phyloP scores from a whole-genome alignment of 2,797 vertebrate species.

The Poeciliopsis presidionis region DNA sequence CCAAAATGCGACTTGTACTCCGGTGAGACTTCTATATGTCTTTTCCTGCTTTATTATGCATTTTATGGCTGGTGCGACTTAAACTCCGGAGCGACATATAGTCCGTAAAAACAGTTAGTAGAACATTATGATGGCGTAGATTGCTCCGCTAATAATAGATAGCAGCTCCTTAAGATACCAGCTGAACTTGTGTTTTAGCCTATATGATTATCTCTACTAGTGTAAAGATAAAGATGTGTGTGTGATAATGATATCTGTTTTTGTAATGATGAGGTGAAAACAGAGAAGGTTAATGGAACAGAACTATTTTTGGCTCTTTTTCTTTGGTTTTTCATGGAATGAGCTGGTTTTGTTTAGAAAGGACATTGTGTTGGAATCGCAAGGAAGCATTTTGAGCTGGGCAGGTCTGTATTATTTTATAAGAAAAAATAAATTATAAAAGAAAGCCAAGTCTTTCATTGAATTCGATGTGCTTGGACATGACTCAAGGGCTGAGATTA shows the following conservation, averaged over 20 bases:
- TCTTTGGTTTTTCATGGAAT: background rate
- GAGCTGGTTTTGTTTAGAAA: background rate
- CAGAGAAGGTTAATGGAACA: constrained; percentile 50
- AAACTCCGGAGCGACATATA: too few species aligned
- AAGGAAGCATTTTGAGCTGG: too few species aligned
- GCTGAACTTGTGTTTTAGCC: constrained; percentile 41
- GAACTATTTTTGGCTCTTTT: background rate
- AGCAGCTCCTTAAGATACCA: constrained; percentile 2
- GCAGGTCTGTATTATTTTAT: too few species aligned
- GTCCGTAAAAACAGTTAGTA: background rate
- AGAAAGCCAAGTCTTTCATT: too few species aligned
- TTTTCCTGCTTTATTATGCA: too few species aligned
- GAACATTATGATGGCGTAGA: constrained; percentile 4
- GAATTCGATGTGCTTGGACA: too few species aligned
- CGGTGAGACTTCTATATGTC: too few species aligned
- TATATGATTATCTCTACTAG: constrained; percentile 31
- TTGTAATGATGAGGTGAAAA: constrained; percentile 62
- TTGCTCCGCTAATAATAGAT: constrained; percentile 46
- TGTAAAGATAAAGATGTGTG: constrained; percentile 17
- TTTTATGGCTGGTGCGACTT: too few species aligned
- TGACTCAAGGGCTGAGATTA: too few species aligned
- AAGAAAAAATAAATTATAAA: too few species aligned
- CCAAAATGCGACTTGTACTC: too few species aligned
- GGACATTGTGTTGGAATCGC: background rate
- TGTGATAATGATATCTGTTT: background rate